Conservation (phyloP, 2,888 invertebrate genomes). For the Epistrophe grossulariae region DNA sequence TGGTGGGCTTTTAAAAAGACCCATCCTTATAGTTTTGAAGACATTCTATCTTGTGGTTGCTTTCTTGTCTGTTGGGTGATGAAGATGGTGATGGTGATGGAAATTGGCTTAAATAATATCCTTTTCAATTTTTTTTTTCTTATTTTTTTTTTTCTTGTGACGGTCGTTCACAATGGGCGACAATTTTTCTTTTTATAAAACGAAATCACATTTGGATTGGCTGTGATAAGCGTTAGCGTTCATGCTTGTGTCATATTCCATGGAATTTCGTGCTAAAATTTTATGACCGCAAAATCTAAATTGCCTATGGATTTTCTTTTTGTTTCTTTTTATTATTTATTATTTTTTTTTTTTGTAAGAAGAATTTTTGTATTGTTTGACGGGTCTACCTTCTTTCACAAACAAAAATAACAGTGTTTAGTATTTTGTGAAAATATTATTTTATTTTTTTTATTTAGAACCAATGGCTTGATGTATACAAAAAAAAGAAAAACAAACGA, state of each 20-base stretch:
- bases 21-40: slow-evolving; percentile 3
- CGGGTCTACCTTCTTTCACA: neutral
- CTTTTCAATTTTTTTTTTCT: slow-evolving; percentile 25
- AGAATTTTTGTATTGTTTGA: slow-evolving; percentile 8
- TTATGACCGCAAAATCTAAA: slow-evolving; percentile 65
- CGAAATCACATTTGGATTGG: slow-evolving; percentile 68
- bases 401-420: neutral
- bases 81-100: slow-evolving; percentile 3
- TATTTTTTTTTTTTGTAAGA: neutral
- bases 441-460: slow-evolving; percentile 1
- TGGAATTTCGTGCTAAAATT: slow-evolving; percentile 61
- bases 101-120: slow-evolving; percentile 46
- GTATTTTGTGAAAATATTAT: slow-evolving; percentile 16
- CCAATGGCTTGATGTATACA: slow-evolving; percentile 16
- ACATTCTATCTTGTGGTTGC: slow-evolving; percentile 39
- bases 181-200: slow-evolving; percentile 66
- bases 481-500: slow-evolving; percentile 11
- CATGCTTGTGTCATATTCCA: slow-evolving; percentile 56
- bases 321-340: neutral
- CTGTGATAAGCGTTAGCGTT: slow-evolving; percentile 71
- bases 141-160: slow-evolving; percentile 13
- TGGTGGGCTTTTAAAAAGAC: slow-evolving; percentile 2
- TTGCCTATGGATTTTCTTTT: slow-evolving; percentile 54
- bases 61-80: neutral
- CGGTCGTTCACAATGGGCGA: slow-evolving; percentile 46